These are phyloP conservation scores for Borostomias antarcticus DNA, from an alignment of 2,797 vertebrate species.

Conservation along the genomic window DNA sequence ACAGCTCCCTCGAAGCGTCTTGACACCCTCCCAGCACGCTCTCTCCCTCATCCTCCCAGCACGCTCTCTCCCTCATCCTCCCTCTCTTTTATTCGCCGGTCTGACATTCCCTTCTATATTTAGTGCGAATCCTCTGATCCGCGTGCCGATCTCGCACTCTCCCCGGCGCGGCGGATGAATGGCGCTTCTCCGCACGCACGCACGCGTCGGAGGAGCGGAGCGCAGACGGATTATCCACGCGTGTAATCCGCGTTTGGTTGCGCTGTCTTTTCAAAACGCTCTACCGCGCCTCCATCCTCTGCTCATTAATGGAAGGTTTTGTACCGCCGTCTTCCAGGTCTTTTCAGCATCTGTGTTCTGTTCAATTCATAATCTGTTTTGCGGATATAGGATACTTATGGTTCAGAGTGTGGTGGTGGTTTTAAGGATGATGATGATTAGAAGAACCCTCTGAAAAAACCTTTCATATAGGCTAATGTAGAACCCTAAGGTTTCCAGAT, in stretches of 20 bases:
- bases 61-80: slow-evolving; percentile 17
- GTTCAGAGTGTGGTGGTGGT: too few relatives aligned
- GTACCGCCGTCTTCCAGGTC: background rate
- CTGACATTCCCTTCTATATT: slow-evolving; percentile 41
- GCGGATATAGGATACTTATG: too few relatives aligned
- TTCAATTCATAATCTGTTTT: too few relatives aligned
- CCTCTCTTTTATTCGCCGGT: slow-evolving; percentile 16
- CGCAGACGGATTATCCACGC: slow-evolving; percentile 64
- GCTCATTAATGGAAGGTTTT: background rate
- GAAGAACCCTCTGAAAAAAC: too few relatives aligned
- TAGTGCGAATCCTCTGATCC: slow-evolving; percentile 26
- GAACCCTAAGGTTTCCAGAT: too few relatives aligned
- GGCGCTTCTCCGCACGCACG: background rate
- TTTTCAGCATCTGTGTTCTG: background rate
- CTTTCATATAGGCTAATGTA: too few relatives aligned
- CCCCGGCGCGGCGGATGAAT: slow-evolving; percentile 35
- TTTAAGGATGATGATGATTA: too few relatives aligned
- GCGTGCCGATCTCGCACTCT: slow-evolving; percentile 29
- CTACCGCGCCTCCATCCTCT: slow-evolving; percentile 42
- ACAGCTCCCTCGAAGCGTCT: slow-evolving; percentile 56
- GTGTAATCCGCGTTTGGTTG: slow-evolving; percentile 57
- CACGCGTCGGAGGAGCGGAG: slow-evolving; percentile 38
- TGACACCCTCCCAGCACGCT: slow-evolving; percentile 56
- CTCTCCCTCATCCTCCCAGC: slow-evolving; percentile 35
- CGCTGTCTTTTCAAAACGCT: slow-evolving; percentile 69